Conservation (phyloP, 2,113 vertebrate genomes). For the Corydoras sp. region DNA sequence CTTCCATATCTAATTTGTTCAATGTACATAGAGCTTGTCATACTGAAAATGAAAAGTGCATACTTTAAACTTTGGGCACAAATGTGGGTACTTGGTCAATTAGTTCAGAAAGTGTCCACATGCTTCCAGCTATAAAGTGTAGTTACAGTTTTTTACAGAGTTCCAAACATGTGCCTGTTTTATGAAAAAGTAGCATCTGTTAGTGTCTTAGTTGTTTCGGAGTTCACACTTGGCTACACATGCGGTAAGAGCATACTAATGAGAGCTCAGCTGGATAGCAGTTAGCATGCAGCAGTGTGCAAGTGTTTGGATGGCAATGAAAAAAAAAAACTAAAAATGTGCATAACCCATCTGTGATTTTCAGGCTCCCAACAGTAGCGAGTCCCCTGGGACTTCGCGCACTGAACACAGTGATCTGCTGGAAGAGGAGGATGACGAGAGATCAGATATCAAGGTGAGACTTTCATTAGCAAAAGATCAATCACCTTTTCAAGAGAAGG, state of each 20-base stretch:
- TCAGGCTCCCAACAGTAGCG: constrained; percentile 78
- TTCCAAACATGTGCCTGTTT: too few species aligned
- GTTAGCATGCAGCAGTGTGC: background rate
- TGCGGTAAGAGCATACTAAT: constrained; percentile 4
- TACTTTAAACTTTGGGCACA: too few species aligned
- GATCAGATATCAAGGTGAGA: constrained; percentile 38
- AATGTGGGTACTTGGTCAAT: too few species aligned
- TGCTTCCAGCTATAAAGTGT: too few species aligned
- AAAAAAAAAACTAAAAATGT: background rate
- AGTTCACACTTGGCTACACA: constrained; percentile 13
- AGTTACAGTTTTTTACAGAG: too few species aligned
- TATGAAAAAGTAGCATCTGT: background rate
- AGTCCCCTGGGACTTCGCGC: constrained; percentile 76
- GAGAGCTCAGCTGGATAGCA: constrained; percentile 22
- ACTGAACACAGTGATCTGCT: constrained; percentile 78
- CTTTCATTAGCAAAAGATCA: background rate
- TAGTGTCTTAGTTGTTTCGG: background rate
- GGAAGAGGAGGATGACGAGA: constrained; percentile 75
- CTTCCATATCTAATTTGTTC: too few species aligned
- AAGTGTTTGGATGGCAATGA: background rate
- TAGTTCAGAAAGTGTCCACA: too few species aligned
- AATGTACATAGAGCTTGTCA: too few species aligned
- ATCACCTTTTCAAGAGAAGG: too few species aligned
- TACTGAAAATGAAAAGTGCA: too few species aligned
- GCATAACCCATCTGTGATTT: constrained; percentile 37